These are phyloP conservation scores for Anastrepha ludens DNA, from an alignment of 1,140 invertebrate species.

Conservation along the genomic window DNA sequence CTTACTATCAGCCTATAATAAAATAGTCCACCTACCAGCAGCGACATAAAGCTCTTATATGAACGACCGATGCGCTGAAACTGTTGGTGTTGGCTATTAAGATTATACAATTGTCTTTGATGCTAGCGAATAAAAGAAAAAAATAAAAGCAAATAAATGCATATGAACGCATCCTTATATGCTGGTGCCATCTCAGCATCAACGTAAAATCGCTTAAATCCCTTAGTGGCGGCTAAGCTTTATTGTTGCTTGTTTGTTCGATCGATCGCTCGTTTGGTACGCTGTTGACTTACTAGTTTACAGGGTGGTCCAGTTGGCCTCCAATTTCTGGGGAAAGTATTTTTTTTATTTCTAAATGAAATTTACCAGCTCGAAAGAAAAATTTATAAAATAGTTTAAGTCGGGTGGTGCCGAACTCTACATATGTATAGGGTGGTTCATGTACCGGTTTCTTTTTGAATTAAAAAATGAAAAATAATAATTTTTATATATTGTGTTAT, in stretches of 20 bases:
- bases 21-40: constrained; percentile 1
- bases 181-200: background rate
- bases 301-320: too few species aligned
- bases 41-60: background rate
- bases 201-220: background rate
- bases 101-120: constrained; percentile 26
- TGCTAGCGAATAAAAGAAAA: background rate
- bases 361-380: too few species aligned
- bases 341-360: too few species aligned
- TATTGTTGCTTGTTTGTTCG: background rate
- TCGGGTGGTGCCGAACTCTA: too few species aligned
- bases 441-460: too few species aligned
- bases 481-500: too few species aligned
- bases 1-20: background rate
- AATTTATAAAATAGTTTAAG: too few species aligned
- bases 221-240: background rate
- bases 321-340: too few species aligned
- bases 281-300: background rate
- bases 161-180: background rate
- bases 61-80: background rate
- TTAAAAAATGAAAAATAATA: too few species aligned
- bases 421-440: too few species aligned
- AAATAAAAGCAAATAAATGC: background rate
- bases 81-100: background rate
- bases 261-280: background rate